phyloP scores from a whole-genome alignment of 2,113 vertebrate species.

The Bucco capensis region DNA sequence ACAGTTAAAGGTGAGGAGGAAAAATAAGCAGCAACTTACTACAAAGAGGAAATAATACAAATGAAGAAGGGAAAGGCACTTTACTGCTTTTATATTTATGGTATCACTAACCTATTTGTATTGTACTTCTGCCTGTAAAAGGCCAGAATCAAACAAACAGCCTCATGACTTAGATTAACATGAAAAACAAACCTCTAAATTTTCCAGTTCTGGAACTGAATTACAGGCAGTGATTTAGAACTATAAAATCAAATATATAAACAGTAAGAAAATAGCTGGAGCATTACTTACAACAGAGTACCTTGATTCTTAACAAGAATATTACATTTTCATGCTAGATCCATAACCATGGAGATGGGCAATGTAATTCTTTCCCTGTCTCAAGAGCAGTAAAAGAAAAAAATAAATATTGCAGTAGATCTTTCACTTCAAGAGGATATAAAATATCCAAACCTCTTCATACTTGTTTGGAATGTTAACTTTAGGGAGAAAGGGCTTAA shows the following conservation, averaged over 20 bases:
- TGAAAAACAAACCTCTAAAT: neutral
- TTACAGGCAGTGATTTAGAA: neutral
- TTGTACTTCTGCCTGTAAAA: neutral
- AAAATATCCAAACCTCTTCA: neutral
- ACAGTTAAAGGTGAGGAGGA: neutral
- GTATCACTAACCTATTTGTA: neutral
- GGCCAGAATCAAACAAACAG: neutral
- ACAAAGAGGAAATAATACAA: neutral
- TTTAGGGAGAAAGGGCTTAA: neutral
- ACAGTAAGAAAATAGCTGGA: neutral
- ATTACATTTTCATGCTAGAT: neutral
- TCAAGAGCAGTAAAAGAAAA: neutral
- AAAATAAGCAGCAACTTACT: neutral
- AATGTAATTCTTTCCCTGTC: neutral
- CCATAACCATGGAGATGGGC: neutral
- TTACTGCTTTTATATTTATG: neutral
- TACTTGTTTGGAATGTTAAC: neutral
- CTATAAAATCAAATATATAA: neutral
- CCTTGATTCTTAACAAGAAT: neutral
- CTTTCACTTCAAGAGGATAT: neutral
- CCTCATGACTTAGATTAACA: accelerated
- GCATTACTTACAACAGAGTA: neutral
- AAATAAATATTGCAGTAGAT: neutral
- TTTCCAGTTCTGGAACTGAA: neutral
- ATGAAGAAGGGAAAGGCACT: neutral